A percentile compares a stretch with the other conserved stretches of the same genome.
These are phyloP conservation scores for Callorhinus ursinus DNA, from an alignment of 2,113 vertebrate genomes.

Conservation along the genomic window DNA sequence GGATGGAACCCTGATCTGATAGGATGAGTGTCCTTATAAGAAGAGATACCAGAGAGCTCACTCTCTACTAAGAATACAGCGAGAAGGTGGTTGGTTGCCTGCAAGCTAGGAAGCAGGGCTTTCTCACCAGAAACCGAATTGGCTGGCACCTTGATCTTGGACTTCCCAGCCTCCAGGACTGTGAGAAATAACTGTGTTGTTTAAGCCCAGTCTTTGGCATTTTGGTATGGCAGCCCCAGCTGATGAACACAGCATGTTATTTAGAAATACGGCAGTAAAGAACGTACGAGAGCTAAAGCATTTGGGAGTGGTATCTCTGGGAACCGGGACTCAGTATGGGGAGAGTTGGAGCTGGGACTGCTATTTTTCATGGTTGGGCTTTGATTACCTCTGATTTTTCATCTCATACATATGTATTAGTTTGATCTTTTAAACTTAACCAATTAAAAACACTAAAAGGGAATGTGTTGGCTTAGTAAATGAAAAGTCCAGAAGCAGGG, in stretches of 20 bases:
- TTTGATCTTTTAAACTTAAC: neutral
- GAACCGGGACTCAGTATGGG: neutral
- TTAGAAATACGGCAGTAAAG: neutral
- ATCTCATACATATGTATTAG: neutral
- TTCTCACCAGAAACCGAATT: neutral
- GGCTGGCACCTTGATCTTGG: neutral
- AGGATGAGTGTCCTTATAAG: neutral
- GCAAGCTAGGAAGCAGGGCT: neutral
- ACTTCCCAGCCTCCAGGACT: neutral
- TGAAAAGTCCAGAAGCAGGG: neutral
- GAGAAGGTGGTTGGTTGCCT: neutral
- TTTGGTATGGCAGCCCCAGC: neutral
- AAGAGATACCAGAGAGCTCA: neutral
- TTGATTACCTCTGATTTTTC: slow-evolving; percentile 35
- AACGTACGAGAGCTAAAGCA: neutral
- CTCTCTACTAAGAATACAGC: neutral
- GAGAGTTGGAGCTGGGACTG: neutral
- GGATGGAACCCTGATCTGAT: neutral
- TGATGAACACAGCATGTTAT: neutral
- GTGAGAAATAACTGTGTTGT: neutral
- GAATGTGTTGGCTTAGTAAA: neutral
- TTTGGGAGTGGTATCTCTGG: neutral
- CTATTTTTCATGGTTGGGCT: neutral
- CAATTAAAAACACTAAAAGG: neutral
- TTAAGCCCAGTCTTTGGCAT: neutral